Evolutionary conservation across 2,797 vertebrate species (phyloP).

Genomic region (Cyprinodon diabolis): DNA sequence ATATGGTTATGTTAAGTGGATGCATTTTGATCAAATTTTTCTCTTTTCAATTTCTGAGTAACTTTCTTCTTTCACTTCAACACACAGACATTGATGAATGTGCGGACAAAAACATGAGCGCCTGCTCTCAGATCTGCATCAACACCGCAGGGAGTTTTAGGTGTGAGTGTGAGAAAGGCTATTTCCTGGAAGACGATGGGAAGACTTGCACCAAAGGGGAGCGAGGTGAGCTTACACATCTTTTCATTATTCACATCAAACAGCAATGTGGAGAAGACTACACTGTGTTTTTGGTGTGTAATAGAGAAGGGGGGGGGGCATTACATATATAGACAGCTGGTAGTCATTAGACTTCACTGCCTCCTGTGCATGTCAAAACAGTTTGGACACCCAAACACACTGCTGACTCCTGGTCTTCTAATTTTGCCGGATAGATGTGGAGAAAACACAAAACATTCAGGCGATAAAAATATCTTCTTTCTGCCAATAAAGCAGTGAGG

Average conservation of each 20-base stretch:
- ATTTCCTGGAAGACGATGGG: constrained; percentile 86
- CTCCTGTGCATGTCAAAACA: constrained; percentile 65
- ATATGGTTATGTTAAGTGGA: not conserved
- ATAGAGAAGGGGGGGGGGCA: constrained; percentile 19
- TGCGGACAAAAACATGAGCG: constrained; percentile 80
- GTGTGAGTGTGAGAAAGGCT: constrained; percentile 91
- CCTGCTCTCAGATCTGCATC: constrained; percentile 90
- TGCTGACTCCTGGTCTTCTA: constrained; percentile 54
- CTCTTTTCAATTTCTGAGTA: not conserved
- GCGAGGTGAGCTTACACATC: constrained; percentile 79
- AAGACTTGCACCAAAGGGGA: constrained; percentile 90
- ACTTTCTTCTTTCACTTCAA: constrained; percentile 17
- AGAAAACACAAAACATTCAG: constrained; percentile 56
- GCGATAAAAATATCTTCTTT: constrained; percentile 35
- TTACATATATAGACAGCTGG: constrained; percentile 71
- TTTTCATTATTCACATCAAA: constrained; percentile 45
- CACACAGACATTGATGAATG: constrained; percentile 92
- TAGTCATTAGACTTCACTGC: constrained; percentile 71
- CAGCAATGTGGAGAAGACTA: constrained; percentile 37
- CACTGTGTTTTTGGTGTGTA: constrained; percentile 33
- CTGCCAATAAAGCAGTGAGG: constrained; percentile 59
- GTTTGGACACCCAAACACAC: constrained; percentile 52
- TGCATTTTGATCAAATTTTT: not conserved
- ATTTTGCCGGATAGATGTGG: constrained; percentile 61
- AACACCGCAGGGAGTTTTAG: constrained; percentile 93